A percentile compares a stretch with the other conserved stretches of the same genome.
phyloP scores from a whole-genome alignment of 2,113 vertebrate species.

The Atherinomorus stipes region DNA sequence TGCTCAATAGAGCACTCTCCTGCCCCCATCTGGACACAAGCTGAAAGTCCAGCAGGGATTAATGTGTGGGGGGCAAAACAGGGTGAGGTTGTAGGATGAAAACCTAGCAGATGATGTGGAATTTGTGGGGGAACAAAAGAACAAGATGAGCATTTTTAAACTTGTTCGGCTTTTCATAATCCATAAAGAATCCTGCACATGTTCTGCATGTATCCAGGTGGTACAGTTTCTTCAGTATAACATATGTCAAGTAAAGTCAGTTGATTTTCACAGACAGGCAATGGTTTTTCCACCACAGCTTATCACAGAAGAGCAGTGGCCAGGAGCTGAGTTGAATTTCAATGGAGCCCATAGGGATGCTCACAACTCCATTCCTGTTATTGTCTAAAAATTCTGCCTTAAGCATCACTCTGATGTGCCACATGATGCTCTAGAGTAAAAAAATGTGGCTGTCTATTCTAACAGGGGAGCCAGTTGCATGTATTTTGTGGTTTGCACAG shows the following conservation, averaged over 20 bases:
- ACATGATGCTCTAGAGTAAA: slow-evolving; percentile 58
- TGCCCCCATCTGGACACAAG: slow-evolving; percentile 75
- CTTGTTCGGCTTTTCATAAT: background rate
- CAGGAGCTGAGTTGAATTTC: slow-evolving; percentile 55
- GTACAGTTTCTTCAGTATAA: slow-evolving; percentile 11
- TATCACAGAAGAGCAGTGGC: slow-evolving; percentile 17
- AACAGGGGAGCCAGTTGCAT: slow-evolving; percentile 51
- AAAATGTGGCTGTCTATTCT: slow-evolving; percentile 47
- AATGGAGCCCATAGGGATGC: slow-evolving; percentile 43
- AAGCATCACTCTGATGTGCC: slow-evolving; percentile 60
- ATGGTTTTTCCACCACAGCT: slow-evolving; percentile 47
- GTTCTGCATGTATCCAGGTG: background rate
- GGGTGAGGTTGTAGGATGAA: slow-evolving; percentile 12
- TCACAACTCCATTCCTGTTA: slow-evolving; percentile 66
- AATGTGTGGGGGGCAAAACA: background rate
- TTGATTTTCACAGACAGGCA: slow-evolving; percentile 38
- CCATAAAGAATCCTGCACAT: background rate
- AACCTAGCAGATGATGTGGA: background rate
- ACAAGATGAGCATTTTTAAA: background rate
- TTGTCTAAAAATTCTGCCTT: slow-evolving; percentile 66
- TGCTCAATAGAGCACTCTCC: slow-evolving; percentile 65
- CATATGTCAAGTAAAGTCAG: slow-evolving; percentile 22
- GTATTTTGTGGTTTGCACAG: slow-evolving; percentile 36
- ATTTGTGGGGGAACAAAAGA: background rate
- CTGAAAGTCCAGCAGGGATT: slow-evolving; percentile 41